Evolutionary conservation across 2,113 vertebrate genomes (phyloP).

Genomic region (Crocuta crocuta): DNA sequence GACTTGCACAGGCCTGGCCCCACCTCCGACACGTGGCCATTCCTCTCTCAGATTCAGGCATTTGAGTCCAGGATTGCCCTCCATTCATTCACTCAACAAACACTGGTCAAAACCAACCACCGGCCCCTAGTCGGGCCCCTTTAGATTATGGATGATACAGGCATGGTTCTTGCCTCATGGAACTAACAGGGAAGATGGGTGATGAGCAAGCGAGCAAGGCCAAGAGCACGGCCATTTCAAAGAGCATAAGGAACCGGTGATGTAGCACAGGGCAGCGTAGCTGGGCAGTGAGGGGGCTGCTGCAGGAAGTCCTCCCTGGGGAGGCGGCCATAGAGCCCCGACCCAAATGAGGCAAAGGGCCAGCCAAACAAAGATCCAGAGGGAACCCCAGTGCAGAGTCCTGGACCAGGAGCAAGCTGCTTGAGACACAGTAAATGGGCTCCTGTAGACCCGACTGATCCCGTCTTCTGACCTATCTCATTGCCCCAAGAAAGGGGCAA

Average conservation of each 20-base stretch:
- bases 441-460: no score
- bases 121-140: no score
- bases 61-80: neutral
- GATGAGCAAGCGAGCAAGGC: neutral
- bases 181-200: neutral
- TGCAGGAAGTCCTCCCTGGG: neutral
- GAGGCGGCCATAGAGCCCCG: neutral
- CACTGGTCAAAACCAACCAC: rapidly evolving
- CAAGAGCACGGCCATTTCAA: neutral
- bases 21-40: neutral
- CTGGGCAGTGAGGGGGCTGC: neutral
- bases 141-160: neutral
- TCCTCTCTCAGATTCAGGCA: neutral
- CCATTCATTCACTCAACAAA: neutral
- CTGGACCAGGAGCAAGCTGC: neutral
- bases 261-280: rapidly evolving
- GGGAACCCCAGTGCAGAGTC: neutral
- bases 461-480: no score
- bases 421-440: no score
- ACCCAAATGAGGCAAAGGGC: neutral
- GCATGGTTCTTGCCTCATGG: neutral
- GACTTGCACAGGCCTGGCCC: neutral
- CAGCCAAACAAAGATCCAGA: neutral
- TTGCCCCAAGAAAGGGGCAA: neutral
- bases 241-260: neutral